Evolutionary conservation across 2,113 vertebrate genomes (phyloP).

Genomic region (Saccopteryx leptura): DNA sequence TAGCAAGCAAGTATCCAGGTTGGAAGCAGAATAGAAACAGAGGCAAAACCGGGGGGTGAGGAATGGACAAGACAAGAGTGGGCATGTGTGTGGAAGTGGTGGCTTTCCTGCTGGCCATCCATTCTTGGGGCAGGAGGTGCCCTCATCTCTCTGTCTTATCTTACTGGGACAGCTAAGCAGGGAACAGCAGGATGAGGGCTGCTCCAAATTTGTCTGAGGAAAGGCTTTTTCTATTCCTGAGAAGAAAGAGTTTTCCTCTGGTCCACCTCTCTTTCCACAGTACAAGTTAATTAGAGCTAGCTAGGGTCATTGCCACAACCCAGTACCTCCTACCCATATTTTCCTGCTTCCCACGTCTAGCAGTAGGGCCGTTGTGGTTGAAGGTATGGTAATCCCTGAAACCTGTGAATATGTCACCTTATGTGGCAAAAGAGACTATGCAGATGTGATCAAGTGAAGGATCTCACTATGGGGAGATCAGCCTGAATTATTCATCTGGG

Average conservation of each 20-base stretch:
- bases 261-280: not conserved
- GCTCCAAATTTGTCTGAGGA: constrained; percentile 11
- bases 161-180: not conserved
- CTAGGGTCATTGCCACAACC: not conserved
- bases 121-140: not conserved
- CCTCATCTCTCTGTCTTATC: not conserved
- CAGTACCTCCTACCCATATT: not conserved
- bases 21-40: constrained; percentile 13
- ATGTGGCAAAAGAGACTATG: constrained; percentile 18
- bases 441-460: not conserved
- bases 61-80: not conserved
- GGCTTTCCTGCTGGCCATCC: not conserved
- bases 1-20: not conserved
- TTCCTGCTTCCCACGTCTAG: not conserved
- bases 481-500: not conserved
- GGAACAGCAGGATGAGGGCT: not conserved
- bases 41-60: not conserved
- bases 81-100: not conserved
- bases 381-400: not conserved
- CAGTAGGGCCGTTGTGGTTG: not conserved
- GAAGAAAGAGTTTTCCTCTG: not conserved
- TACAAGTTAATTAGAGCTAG: not conserved
- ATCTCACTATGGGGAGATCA: not conserved
- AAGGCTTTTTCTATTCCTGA: constrained; percentile 34
- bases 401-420: not conserved